A percentile compares a stretch with the other conserved stretches of the same genome.
Evolutionary conservation across 2,888 invertebrate species (phyloP).

Genomic region (Julus scandinavius): DNA sequence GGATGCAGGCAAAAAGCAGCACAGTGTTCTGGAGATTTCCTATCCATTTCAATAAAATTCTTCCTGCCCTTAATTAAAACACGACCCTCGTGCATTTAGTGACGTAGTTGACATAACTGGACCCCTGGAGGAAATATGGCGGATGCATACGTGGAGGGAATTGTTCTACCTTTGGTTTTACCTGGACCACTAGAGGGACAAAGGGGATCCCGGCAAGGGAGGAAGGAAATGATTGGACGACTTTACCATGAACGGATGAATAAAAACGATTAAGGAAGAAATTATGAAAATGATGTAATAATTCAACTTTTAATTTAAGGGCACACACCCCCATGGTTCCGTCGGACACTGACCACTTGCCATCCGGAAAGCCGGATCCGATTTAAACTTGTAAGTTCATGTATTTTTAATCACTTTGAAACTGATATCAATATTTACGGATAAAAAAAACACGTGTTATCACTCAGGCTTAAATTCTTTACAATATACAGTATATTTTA

Average conservation of each 20-base stretch:
- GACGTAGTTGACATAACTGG: conserved; percentile 1
- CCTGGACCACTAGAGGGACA: conserved; percentile 7
- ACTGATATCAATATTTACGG: not conserved
- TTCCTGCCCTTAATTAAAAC: conserved; percentile 38
- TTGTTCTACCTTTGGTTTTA: not conserved
- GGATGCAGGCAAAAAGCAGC: not conserved
- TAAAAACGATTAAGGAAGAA: conserved; percentile 42
- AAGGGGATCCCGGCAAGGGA: not conserved
- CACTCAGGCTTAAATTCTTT: too few relatives aligned
- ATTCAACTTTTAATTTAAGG: conserved; percentile 21
- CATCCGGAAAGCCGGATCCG: conserved; percentile 29
- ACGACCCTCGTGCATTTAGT: conserved; percentile 20
- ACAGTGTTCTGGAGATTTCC: conserved; percentile 4
- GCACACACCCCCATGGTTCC: conserved; percentile 26
- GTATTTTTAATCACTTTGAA: not conserved
- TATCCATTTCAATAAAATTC: conserved; percentile 42
- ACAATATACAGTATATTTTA: too few relatives aligned
- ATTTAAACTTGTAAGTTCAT: not conserved
- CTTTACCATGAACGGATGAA: conserved; percentile 11
- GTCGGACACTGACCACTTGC: conserved; percentile 39
- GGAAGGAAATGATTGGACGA: conserved; percentile 38
- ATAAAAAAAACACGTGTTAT: not conserved
- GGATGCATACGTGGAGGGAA: not conserved
- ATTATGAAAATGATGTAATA: conserved; percentile 42
- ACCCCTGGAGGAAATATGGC: conserved; percentile 13